phyloP scores from a whole-genome alignment of 2,113 vertebrate genomes.

The Catharus fuscescens region DNA sequence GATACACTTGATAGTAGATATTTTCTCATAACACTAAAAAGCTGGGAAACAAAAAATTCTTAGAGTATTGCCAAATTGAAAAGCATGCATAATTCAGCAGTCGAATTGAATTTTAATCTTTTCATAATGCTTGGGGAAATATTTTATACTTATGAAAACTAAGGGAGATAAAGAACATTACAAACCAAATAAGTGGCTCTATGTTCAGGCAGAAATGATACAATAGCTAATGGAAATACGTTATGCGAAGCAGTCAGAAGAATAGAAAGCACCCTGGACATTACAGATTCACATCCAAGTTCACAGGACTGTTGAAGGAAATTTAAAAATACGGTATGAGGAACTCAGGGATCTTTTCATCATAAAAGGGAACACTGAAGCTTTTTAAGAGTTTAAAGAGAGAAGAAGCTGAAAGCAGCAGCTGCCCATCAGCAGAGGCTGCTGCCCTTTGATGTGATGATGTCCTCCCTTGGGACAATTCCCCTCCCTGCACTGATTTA shows the following conservation, averaged over 20 bases:
- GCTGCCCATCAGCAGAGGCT: neutral
- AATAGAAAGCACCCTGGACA: neutral
- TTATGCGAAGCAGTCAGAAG: neutral
- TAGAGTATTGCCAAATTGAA: constrained; percentile 50
- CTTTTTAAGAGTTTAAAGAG: neutral
- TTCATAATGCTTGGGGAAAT: constrained; percentile 62
- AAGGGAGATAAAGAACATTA: constrained; percentile 49
- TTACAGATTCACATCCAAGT: neutral
- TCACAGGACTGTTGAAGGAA: neutral
- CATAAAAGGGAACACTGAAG: neutral
- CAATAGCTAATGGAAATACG: neutral
- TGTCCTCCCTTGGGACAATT: neutral
- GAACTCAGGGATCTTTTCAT: neutral
- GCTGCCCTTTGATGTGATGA: neutral
- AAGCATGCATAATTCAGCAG: constrained; percentile 69
- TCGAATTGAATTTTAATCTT: constrained; percentile 64
- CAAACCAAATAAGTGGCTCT: constrained; percentile 49
- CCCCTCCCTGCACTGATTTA: neutral
- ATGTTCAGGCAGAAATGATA: neutral
- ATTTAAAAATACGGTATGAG: neutral
- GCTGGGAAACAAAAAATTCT: neutral
- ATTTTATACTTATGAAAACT: constrained; percentile 57
- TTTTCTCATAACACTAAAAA: neutral
- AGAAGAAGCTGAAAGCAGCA: neutral
- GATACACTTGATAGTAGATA: constrained; percentile 24